Percentiles rank a stretch among this genome's conserved stretches.
phyloP scores from a whole-genome alignment of 2,888 invertebrate genomes.

The Hermodice carunculata region DNA sequence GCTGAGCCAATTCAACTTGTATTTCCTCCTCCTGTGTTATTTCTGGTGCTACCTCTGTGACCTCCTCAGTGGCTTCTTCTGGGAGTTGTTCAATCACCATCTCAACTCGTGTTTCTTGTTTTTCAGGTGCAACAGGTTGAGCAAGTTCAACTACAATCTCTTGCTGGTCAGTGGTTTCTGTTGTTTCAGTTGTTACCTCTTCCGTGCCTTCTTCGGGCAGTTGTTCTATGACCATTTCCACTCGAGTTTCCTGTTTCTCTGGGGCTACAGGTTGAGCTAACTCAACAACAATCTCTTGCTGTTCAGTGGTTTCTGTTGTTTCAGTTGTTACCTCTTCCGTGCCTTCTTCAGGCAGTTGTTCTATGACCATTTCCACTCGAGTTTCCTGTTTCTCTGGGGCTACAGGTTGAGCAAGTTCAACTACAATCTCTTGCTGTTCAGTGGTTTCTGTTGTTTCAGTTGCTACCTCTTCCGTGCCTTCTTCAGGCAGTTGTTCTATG shows the following conservation, averaged over 20 bases:
- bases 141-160: constrained; percentile 13
- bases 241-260: constrained; percentile 10
- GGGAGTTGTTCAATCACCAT: constrained; percentile 8
- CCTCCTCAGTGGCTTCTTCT: constrained; percentile 50
- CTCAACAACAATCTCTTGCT: constrained; percentile 27
- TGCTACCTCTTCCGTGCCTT: constrained; percentile 9
- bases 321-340: constrained; percentile 37
- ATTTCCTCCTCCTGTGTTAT: constrained; percentile 33
- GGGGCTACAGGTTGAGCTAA: constrained; percentile 20
- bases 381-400: constrained; percentile 14
- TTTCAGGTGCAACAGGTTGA: constrained; percentile 3
- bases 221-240: constrained; percentile 22
- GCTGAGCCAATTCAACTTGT: constrained; percentile 15
- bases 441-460: not conserved
- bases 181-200: constrained; percentile 12
- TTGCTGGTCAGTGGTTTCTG: constrained; percentile 20
- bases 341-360: constrained; percentile 34
- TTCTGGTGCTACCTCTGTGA: constrained; percentile 43
- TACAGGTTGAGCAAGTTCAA: not conserved
- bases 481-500: not conserved
- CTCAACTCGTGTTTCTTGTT: constrained; percentile 3
- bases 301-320: constrained; percentile 15
- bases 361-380: not conserved
- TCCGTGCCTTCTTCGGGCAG: constrained; percentile 26
- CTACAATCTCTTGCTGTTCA: constrained; percentile 29